Evolutionary conservation across 2,797 vertebrate species (phyloP).

Genomic region (Prionace glauca): DNA sequence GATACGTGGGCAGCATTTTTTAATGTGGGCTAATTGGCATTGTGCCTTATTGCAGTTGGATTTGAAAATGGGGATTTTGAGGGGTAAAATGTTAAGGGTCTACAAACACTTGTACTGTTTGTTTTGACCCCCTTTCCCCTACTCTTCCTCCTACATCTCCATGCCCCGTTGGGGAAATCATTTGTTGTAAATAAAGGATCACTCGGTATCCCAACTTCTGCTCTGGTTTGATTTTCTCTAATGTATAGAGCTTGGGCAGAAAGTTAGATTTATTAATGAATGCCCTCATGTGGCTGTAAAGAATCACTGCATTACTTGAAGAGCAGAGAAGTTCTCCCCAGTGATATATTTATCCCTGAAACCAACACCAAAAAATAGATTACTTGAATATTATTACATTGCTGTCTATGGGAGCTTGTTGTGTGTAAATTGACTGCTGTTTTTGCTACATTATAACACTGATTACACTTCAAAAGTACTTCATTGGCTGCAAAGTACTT

Average conservation of each 20-base stretch:
- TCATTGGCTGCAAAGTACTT: neutral
- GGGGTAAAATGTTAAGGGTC: neutral
- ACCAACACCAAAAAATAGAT: neutral
- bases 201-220: neutral
- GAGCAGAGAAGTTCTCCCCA: neutral
- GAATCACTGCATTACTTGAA: neutral
- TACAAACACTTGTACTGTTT: neutral
- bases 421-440: neutral
- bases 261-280: neutral
- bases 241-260: neutral
- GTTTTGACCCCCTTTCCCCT: neutral
- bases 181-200: conserved; percentile 31
- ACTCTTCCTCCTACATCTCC: neutral
- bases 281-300: neutral
- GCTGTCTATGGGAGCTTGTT: neutral
- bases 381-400: neutral
- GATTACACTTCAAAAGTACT: neutral
- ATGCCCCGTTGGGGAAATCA: neutral
- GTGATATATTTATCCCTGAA: neutral
- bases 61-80: neutral
- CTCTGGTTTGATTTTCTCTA: neutral
- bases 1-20: neutral
- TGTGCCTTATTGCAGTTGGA: neutral
- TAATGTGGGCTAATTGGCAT: conserved; percentile 1
- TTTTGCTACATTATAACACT: neutral